Percentiles rank a stretch among this genome's conserved stretches.
These are phyloP conservation scores for Trichoplusia ni DNA, from an alignment of 1,140 invertebrate genomes.

Conservation along the genomic window DNA sequence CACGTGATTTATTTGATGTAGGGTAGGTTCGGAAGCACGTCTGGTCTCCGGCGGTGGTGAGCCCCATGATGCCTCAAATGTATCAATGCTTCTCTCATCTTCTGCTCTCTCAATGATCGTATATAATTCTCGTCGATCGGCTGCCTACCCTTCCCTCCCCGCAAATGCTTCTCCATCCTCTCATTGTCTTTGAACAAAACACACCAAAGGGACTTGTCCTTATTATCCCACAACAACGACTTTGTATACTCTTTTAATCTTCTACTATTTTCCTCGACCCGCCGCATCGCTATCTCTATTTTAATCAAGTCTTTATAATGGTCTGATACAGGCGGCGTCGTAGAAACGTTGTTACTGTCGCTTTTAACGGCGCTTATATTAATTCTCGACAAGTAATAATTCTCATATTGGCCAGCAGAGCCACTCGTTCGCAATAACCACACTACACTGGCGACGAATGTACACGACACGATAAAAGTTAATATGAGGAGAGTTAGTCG, in stretches of 20 bases:
- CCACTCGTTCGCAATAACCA: conserved; percentile 69
- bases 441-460: conserved; percentile 74
- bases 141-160: conserved; percentile 56
- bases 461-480: conserved; percentile 71
- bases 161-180: conserved; percentile 52
- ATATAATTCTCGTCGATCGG: conserved; percentile 69
- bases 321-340: conserved; percentile 63
- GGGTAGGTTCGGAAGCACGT: conserved; percentile 57
- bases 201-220: conserved; percentile 81
- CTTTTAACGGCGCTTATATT: conserved; percentile 69
- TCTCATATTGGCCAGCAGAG: conserved; percentile 71
- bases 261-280: conserved; percentile 79
- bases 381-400: conserved; percentile 80
- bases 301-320: conserved; percentile 80
- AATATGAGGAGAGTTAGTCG: conserved; percentile 72
- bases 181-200: conserved; percentile 80
- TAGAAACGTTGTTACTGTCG: conserved; percentile 61
- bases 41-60: conserved; percentile 66
- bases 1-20: conserved; percentile 64
- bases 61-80: conserved; percentile 70
- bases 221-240: conserved; percentile 80
- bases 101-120: conserved; percentile 66
- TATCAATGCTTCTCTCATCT: conserved; percentile 67
- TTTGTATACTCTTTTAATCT: conserved; percentile 79
- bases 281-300: conserved; percentile 79